Percentiles rank a stretch among this genome's conserved stretches.
Evolutionary conservation across 1,140 invertebrate species (phyloP).

Genomic region (Saccostrea cuccullata): DNA sequence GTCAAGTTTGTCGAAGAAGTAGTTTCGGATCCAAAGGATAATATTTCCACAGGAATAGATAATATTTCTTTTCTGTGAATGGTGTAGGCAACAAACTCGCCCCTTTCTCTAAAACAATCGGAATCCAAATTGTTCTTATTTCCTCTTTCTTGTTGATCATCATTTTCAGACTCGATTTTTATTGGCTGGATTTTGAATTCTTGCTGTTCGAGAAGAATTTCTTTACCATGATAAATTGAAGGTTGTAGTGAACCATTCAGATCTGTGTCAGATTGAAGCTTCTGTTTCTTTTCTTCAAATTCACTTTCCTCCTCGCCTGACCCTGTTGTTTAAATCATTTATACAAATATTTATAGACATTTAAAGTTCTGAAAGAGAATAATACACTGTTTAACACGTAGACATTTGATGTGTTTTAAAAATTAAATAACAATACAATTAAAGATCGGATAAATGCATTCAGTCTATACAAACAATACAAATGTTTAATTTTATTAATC

Average conservation of each 20-base stretch:
- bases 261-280: background rate
- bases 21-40: background rate
- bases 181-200: background rate
- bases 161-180: background rate
- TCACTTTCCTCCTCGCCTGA: background rate
- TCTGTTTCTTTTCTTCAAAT: background rate
- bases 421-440: too few species aligned
- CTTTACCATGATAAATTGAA: too few species aligned
- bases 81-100: background rate
- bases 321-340: background rate
- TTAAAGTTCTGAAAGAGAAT: too few species aligned
- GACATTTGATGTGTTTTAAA: too few species aligned
- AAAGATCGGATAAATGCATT: too few species aligned
- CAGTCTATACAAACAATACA: too few species aligned
- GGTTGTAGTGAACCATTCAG: background rate
- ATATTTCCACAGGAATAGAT: background rate
- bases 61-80: background rate
- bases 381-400: too few species aligned
- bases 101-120: background rate
- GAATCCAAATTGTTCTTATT: background rate
- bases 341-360: too few species aligned
- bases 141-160: background rate
- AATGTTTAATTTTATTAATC: too few species aligned
- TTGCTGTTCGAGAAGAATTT: background rate
- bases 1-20: background rate